phyloP scores from a whole-genome alignment of 1,140 invertebrate species.

The Parasteatoda tepidariorum region DNA sequence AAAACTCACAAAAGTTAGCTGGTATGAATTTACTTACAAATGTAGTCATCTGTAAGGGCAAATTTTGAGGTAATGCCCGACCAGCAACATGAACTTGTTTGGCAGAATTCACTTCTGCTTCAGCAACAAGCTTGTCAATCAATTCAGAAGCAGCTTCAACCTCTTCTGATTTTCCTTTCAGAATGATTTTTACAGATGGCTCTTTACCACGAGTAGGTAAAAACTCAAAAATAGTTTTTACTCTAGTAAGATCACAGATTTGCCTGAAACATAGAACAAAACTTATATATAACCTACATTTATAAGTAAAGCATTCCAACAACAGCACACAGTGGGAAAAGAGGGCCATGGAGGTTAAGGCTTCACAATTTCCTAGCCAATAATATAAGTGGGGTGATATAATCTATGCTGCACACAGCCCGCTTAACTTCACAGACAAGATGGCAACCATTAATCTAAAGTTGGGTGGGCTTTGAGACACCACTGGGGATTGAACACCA shows the following conservation, averaged over 20 bases:
- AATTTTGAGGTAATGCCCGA: conserved; percentile 26
- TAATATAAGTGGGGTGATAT: too few relatives aligned
- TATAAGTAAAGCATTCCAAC: too few relatives aligned
- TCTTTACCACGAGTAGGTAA: conserved; percentile 60
- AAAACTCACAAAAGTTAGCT: too few relatives aligned
- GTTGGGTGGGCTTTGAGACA: too few relatives aligned
- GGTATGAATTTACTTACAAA: conserved; percentile 34
- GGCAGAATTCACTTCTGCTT: conserved; percentile 66
- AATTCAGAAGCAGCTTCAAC: conserved; percentile 73
- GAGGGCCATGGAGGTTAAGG: too few relatives aligned
- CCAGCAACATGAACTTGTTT: conserved; percentile 32
- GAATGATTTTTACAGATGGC: conserved; percentile 68
- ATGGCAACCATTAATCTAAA: too few relatives aligned
- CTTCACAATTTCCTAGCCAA: too few relatives aligned
- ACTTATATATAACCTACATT: too few relatives aligned
- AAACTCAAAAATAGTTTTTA: conserved; percentile 74
- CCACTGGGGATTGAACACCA: too few relatives aligned
- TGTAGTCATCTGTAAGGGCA: background rate
- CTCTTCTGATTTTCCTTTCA: conserved; percentile 74
- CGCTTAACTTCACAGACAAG: too few relatives aligned
- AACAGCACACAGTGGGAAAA: too few relatives aligned
- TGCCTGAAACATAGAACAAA: conserved; percentile 64
- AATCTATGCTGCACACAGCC: too few relatives aligned
- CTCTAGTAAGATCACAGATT: conserved; percentile 76
- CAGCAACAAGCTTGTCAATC: conserved; percentile 74